Evolutionary conservation across 2,797 vertebrate species (phyloP).

Genomic region (Meda fulgida): DNA sequence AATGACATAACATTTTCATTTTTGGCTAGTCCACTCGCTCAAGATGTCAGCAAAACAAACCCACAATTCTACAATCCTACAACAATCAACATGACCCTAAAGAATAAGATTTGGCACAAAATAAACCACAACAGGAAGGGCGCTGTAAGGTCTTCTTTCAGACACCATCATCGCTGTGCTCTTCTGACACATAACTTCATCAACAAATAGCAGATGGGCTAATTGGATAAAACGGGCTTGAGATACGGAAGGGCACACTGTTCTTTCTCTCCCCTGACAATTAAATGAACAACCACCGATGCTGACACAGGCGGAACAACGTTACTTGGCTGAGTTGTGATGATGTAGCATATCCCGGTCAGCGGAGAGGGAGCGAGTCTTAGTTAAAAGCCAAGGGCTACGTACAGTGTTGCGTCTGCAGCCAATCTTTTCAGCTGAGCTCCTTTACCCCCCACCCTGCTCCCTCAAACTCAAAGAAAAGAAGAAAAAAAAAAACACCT

Average conservation of each 20-base stretch:
- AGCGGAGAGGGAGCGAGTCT: not conserved
- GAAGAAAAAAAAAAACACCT: not conserved
- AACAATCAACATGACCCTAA: conserved; percentile 3
- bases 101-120: not conserved
- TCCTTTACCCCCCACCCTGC: not conserved
- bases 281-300: conserved; percentile 38
- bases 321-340: conserved; percentile 4
- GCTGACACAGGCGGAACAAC: conserved; percentile 47
- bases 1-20: not conserved
- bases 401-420: conserved; percentile 2
- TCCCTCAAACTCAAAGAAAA: conserved; percentile 7
- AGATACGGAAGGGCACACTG: conserved; percentile 31
- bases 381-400: conserved; percentile 23
- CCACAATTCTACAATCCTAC: not conserved
- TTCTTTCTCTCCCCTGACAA: conserved; percentile 48
- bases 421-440: conserved; percentile 8
- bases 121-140: not conserved
- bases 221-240: conserved; percentile 42
- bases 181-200: conserved; percentile 34
- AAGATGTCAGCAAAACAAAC: not conserved
- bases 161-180: conserved; percentile 9
- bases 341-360: conserved; percentile 25
- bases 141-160: conserved; percentile 3
- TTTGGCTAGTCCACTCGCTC: not conserved
- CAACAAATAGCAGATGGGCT: conserved; percentile 47